Evolutionary conservation across 2,888 invertebrate species (phyloP).

Genomic region (Candidula unifasciata): DNA sequence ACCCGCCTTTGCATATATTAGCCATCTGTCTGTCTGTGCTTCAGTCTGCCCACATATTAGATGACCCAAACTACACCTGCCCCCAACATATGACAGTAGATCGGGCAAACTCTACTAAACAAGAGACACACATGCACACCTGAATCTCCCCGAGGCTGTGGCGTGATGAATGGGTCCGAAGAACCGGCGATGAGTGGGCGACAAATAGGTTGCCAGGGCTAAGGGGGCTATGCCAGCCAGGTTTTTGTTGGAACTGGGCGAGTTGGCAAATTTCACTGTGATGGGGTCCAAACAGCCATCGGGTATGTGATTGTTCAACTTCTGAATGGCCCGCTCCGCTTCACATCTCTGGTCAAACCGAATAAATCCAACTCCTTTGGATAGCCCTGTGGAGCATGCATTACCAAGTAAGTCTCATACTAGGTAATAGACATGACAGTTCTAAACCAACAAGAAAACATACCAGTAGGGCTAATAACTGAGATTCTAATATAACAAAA

Average conservation of each 20-base stretch:
- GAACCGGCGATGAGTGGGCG: conserved; percentile 82
- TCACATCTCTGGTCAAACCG: conserved; percentile 93
- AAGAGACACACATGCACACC: conserved; percentile 61
- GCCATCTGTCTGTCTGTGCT: too few species aligned
- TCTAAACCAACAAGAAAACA: too few species aligned
- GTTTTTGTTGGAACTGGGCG: conserved; percentile 82
- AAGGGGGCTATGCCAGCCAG: conserved; percentile 71
- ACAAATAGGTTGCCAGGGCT: conserved; percentile 74
- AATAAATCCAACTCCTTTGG: conserved; percentile 95
- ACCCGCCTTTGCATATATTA: too few species aligned
- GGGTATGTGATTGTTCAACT: conserved; percentile 91
- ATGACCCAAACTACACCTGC: too few species aligned
- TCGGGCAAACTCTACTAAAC: too few species aligned
- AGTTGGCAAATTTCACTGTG: conserved; percentile 95
- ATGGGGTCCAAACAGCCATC: conserved; percentile 93
- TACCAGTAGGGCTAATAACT: too few species aligned
- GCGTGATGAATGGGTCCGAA: conserved; percentile 91
- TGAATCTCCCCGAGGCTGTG: conserved; percentile 74
- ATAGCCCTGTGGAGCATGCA: conserved; percentile 83
- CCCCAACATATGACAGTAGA: too few species aligned
- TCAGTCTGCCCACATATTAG: too few species aligned
- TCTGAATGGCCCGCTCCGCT: conserved; percentile 93
- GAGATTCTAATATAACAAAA: too few species aligned
- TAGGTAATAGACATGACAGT: not conserved
- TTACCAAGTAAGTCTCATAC: not conserved